phyloP scores from a whole-genome alignment of 2,888 invertebrate genomes.

The Panorpa germanica region DNA sequence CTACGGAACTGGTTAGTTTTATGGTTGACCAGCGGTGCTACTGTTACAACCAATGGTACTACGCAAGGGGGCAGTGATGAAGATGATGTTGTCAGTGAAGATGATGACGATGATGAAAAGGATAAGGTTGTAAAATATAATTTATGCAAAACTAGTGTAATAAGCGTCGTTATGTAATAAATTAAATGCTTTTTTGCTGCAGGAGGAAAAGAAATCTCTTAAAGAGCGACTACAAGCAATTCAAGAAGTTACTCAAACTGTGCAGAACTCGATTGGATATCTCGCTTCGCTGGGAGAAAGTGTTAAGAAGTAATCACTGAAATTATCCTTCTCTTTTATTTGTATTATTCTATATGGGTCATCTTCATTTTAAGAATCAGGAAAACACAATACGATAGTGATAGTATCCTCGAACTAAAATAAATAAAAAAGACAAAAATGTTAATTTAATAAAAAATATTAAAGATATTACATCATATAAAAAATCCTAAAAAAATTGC shows the following conservation, averaged over 20 bases:
- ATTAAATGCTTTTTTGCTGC: conserved; percentile 15
- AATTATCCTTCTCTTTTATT: conserved; percentile 5
- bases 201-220: conserved; percentile 90
- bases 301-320: conserved; percentile 80
- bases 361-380: too few species aligned
- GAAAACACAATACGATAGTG: too few species aligned
- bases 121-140: conserved; percentile 43
- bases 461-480: conserved; percentile 25
- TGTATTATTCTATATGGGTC: not conserved
- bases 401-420: conserved; percentile 46
- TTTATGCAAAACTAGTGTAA: conserved; percentile 12
- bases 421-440: conserved; percentile 37
- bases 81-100: conserved; percentile 48
- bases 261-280: conserved; percentile 89
- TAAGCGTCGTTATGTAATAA: conserved; percentile 8
- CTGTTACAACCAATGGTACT: too few species aligned
- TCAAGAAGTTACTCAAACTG: conserved; percentile 92
- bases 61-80: too few species aligned
- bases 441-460: conserved; percentile 33
- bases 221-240: conserved; percentile 88
- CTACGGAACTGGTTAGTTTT: conserved; percentile 27
- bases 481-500: conserved; percentile 39
- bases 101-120: conserved; percentile 82
- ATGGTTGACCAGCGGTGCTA: conserved; percentile 21
- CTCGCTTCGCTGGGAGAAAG: conserved; percentile 87